Base-by-base conservation (phyloP, 1,140 invertebrate genomes). In the Ostrea edulis region DNA sequence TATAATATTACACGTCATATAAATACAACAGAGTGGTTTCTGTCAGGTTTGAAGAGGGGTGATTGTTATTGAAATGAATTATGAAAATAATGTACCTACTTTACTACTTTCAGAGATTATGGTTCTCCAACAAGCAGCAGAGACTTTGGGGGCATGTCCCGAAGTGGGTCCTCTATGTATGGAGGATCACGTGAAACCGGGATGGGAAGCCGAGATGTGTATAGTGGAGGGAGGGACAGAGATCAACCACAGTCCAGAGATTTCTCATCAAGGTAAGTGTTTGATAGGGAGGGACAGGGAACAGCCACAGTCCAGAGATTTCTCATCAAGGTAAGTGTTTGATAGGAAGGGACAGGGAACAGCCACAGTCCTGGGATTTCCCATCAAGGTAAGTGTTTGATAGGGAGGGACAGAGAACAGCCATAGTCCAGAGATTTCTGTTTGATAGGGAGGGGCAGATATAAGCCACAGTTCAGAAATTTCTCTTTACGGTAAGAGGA, bases 161-260 rank as follows among this genome's bases (percentile, higher is more conserved):
- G 68, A 77, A 25, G 68, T 35, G 68, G 68, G 1, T 29, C 68
- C 9, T 35, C 29, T 14, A 77, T 77, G 68, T 77, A 77, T 77
- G 68, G 9, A 5, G 68, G 68, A 3, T 77, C 68, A 77, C 68
- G 68, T 77, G 68, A 77, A 25, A 25, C 22, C 14, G 68, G 68
- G 22, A 77, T 77, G 25, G 68, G 68, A 9, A 14, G 68, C 29
- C 35, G 68, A 77, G 68, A 77, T 25, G 68, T 35, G 8, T 77
- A 77, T 25, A 35, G 22, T 77, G 68, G 68, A 25, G 68, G 68
- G 29, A 77, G 68, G 29, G 68, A 77, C 68, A 77, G 68, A 35
- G 68, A 77, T 68, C 65, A 20, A 7, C 58, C 58, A 62, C n/a
- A n/a, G 29, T 77, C 68, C 14, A 77, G 68, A 77, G 68, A 77